Evolutionary conservation across 2,113 vertebrate genomes (phyloP), one percentile per base, ranked within the genome.

Genomic region (Lynx canadensis): DNA sequence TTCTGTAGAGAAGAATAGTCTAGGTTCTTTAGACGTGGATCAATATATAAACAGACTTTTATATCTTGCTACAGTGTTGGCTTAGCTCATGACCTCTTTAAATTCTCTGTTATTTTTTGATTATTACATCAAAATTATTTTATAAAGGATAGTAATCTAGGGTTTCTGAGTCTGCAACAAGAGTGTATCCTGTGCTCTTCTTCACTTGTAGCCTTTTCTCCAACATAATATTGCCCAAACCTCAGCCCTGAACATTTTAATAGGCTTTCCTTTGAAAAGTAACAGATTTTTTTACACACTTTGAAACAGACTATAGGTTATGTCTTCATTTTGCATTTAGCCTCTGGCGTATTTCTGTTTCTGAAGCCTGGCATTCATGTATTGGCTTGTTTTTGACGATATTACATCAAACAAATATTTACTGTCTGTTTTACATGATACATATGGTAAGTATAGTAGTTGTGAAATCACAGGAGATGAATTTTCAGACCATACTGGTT

Each of bases 201-300:
- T 55, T 95, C 55, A 38, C 21, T 73, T 90, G 7, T 74, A 73
- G 0, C 31, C 33, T 85, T 97, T 92, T 95, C 36, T 85, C 31
- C 18, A 85, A 85, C 89, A 89, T 65, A 89, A 63, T 65, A 79
- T 15, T 48, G 19, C 27, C 36, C 36, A 86, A 31, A 19, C 27
- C 9, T 95, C 36, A 97, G 27, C 33, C 66, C 15, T 86, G 73
- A 66, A 60, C 65, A 68, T 76, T 9, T 74, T 85, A 95, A 66
- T 74, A 41, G 73, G 16, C 55, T 97, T 95, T 88, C 25, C 36
- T 90, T 88, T 95, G 81, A 55, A 83, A 84, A 86, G 90, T 45
- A 79, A 79, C 33, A 74, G 13, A 85, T 73, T 81, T 92, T 93
- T 66, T 80, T 11, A 89, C 18, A 50, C 5, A 19, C 13, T 52